Evolutionary conservation across 2,797 vertebrate species (phyloP), one percentile per base, ranked within the genome.

Genomic region (Bradypodion pumilum): DNA sequence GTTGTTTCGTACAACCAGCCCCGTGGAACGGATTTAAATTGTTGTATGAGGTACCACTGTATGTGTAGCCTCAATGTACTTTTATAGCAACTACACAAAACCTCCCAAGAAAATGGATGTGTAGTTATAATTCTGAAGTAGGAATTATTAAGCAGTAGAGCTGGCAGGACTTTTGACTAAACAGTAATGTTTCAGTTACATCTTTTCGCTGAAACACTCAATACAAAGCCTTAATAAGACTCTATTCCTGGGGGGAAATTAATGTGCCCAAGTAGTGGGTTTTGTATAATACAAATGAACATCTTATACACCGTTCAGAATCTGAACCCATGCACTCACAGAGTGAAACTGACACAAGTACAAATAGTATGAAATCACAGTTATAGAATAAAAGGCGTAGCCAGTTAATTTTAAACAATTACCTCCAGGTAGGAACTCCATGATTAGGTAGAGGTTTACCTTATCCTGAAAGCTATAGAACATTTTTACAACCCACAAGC

Each of bases 401-500:
- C 75, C 69, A 88, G 80, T 88, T 70, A 86, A 15, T 25, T 7
- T 85, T 85, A 82, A 74, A 85, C 84, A 83, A 92, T 91, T 94
- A 99, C 99, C 99, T 97, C 99, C 98, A 78, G 99, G 99, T 84
- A 99, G 96, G 92, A 99, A 99, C 94, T 99, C 98, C 99, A 99
- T 99, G 95, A 99, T 98, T 91, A 99, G 97, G 95, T 99, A 99
- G 89, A 99, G 98, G 95, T 99, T 99, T 95, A 99, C 96, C 93
- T 99, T 99, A 93, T 99, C 99, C 95, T 99, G 99, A 94, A 99
- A 99, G 86, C 99, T 99, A 72, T 99, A 99, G 95, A 99, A 99
- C 99, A 99, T 99, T 93, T 99, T 99, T 88, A 99, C 99, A 83
- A 99, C 99, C 99, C 99, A 99, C 92, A 98, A 92, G 83, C 98